Evolutionary conservation across 30 jellyfish, hydroid and myxozoan species (phyloP).

Genomic region (Chironex yamaguchii): DNA sequence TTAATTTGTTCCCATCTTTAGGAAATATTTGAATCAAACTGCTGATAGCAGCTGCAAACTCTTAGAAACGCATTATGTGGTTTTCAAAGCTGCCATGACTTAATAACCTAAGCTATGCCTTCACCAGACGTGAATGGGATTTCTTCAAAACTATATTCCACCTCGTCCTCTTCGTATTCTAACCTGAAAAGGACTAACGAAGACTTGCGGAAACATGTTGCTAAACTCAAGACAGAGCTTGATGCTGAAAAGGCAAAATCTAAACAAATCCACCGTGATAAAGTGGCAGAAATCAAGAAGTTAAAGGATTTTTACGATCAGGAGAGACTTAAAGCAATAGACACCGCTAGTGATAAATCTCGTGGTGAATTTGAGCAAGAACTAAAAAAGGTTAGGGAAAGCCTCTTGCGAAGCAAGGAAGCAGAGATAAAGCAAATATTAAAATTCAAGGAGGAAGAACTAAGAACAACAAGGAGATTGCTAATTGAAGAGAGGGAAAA

Average conservation of each 20-base stretch:
- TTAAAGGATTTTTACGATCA: conserved; percentile 76
- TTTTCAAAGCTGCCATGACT: no score
- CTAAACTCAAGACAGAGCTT: conserved; percentile 76
- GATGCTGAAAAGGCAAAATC: conserved; percentile 83
- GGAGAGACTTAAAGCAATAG: conserved; percentile 58
- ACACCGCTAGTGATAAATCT: conserved; percentile 36
- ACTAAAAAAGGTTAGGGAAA: conserved; percentile 68
- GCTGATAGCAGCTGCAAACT: no score
- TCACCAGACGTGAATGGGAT: neutral
- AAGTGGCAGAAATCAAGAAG: conserved; percentile 86
- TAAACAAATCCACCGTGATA: conserved; percentile 84
- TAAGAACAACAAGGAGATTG: conserved; percentile 72
- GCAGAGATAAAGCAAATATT: conserved; percentile 83
- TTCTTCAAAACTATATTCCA: neutral
- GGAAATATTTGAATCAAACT: no score
- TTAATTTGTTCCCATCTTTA: no score
- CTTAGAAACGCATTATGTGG: no score
- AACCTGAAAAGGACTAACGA: conserved; percentile 81
- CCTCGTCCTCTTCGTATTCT: conserved; percentile 54
- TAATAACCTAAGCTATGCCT: no score
- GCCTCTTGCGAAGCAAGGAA: conserved; percentile 81
- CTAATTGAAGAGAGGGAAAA: conserved; percentile 84
- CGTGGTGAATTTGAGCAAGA: conserved; percentile 75
- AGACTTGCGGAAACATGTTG: conserved; percentile 79
- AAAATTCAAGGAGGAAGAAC: conserved; percentile 90